A percentile compares a stretch with the other conserved stretches of the same genome.
phyloP scores from a whole-genome alignment of 1,140 invertebrate species.

The Elymnias hypermnestra region DNA sequence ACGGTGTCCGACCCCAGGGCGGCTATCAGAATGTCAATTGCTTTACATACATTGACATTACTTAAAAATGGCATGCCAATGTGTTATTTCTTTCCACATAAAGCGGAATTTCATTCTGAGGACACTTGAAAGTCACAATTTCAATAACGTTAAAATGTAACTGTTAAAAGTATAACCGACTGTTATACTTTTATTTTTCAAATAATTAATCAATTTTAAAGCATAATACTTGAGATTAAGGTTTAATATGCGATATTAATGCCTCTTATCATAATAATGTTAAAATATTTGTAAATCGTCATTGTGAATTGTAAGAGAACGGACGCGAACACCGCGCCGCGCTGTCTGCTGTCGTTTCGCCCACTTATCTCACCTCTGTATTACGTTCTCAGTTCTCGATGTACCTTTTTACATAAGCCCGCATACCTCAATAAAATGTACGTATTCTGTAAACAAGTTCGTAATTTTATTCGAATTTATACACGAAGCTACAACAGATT shows the following conservation, averaged over 20 bases:
- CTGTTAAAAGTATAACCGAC: too few species aligned
- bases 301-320: conserved; percentile 19
- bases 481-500: not conserved
- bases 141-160: too few species aligned
- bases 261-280: conserved; percentile 4
- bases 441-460: not conserved
- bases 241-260: too few species aligned
- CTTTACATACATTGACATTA: conserved; percentile 47
- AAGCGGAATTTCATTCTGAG: too few species aligned
- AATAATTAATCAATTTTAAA: too few species aligned
- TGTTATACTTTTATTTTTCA: too few species aligned
- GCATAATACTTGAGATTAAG: too few species aligned
- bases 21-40: conserved; percentile 23
- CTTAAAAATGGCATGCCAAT: conserved; percentile 3
- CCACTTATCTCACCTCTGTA: conserved; percentile 21
- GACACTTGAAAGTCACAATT: too few species aligned
- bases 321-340: conserved; percentile 38
- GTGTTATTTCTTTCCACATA: too few species aligned
- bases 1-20: conserved; percentile 46
- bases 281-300: conserved; percentile 15
- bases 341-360: conserved; percentile 45
- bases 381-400: conserved; percentile 14
- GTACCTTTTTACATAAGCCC: conserved; percentile 12
- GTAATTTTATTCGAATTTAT: not conserved
- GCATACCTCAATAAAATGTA: conserved; percentile 1